These are phyloP conservation scores for Drosophila melanocephala DNA, from an alignment of 2,888 invertebrate species.

Conservation along the genomic window DNA sequence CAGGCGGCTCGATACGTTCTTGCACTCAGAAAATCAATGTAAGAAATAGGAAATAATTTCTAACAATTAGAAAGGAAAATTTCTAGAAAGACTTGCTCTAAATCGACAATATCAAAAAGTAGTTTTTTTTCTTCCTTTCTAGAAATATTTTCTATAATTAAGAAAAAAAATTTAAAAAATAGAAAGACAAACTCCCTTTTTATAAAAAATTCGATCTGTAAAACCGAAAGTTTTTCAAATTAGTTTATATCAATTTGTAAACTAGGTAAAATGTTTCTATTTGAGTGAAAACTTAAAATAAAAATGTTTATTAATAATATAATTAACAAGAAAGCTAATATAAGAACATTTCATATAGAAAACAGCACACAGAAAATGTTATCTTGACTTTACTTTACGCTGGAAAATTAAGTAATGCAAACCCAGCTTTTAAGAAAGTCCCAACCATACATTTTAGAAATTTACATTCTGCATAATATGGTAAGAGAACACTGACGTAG, in stretches of 20 bases:
- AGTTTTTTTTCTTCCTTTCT: no score
- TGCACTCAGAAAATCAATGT: background rate
- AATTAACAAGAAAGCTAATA: background rate
- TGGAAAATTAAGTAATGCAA: background rate
- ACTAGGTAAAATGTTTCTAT: background rate
- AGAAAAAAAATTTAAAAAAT: no score
- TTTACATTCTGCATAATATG: background rate
- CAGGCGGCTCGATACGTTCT: slow-evolving; percentile 19
- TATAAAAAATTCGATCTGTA: no score
- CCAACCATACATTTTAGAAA: background rate
- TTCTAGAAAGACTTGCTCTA: background rate
- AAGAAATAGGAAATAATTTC: background rate
- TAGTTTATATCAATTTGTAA: background rate
- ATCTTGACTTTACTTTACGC: background rate
- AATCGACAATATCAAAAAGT: background rate
- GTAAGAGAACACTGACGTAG: background rate
- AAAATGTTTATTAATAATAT: background rate
- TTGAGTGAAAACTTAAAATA: background rate
- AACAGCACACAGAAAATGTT: background rate
- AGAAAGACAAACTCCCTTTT: no score
- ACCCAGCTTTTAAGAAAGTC: background rate
- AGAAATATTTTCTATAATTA: no score
- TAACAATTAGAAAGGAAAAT: background rate
- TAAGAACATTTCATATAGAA: background rate
- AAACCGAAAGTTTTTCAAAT: no score